Percentiles rank a stretch among this genome's conserved stretches.
These are phyloP conservation scores for Ornithorhynchus anatinus DNA, from an alignment of 2,113 vertebrate species.

Conservation along the genomic window DNA sequence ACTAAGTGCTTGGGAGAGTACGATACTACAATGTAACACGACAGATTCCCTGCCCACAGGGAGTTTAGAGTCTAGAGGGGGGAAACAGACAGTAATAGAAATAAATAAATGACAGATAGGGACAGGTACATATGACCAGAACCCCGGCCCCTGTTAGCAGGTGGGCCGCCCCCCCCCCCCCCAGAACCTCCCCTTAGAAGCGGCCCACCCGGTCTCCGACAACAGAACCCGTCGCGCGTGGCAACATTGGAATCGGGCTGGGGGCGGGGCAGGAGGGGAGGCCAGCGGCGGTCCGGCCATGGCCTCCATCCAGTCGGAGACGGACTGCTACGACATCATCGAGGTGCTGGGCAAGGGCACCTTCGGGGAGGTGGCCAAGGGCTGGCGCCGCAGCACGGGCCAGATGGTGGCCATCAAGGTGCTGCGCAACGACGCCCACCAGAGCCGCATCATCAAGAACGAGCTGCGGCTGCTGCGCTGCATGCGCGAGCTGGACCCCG, in stretches of 20 bases:
- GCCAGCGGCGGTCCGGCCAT: conserved; percentile 19
- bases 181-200: not conserved
- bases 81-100: too few species aligned
- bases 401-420: conserved; percentile 78
- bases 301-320: conserved; percentile 61
- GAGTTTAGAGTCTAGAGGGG: too few species aligned
- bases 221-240: conserved; percentile 54
- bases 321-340: conserved; percentile 57
- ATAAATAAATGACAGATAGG: too few species aligned
- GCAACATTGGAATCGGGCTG: conserved; percentile 30
- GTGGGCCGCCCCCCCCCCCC: not conserved
- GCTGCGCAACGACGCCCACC: conserved; percentile 53
- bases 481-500: conserved; percentile 46
- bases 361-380: conserved; percentile 75
- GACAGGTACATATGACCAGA: too few species aligned
- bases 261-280: not conserved
- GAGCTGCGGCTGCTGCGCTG: conserved; percentile 70
- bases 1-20: too few species aligned
- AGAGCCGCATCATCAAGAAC: conserved; percentile 56
- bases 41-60: too few species aligned
- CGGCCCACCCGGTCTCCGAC: conserved; percentile 46
- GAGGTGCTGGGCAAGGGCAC: conserved; percentile 73
- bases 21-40: too few species aligned
- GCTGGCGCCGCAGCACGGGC: conserved; percentile 66
- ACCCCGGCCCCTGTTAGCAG: not conserved